Evolutionary conservation across 2,888 invertebrate genomes (phyloP).

Genomic region (Cabera pusaria): DNA sequence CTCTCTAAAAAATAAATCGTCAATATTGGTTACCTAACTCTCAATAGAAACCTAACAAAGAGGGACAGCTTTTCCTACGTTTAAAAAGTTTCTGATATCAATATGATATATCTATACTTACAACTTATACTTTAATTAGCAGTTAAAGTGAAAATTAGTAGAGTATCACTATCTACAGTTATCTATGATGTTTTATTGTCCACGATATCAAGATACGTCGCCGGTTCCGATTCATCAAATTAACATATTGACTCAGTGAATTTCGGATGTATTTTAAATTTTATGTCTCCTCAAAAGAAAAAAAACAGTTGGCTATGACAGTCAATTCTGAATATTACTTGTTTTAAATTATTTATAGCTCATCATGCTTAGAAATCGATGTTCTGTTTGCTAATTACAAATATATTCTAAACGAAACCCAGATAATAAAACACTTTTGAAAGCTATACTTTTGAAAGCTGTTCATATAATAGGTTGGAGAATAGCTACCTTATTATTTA

Average conservation of each 20-base stretch:
- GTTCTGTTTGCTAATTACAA: conserved; percentile 6
- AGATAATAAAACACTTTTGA: too few species aligned
- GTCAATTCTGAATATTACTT: conserved; percentile 20
- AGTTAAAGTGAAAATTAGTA: too few species aligned
- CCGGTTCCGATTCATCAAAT: conserved; percentile 41
- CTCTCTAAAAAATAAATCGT: too few species aligned
- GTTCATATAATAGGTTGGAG: too few species aligned
- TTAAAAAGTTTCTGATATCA: too few species aligned
- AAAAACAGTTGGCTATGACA: conserved; percentile 11
- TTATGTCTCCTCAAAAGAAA: conserved; percentile 20
- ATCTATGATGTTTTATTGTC: conserved; percentile 46
- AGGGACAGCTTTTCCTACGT: too few species aligned
- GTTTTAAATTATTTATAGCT: conserved; percentile 20
- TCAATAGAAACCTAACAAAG: too few species aligned
- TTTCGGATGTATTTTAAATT: conserved; percentile 20
- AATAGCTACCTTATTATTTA: too few species aligned
- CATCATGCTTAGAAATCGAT: conserved; percentile 6
- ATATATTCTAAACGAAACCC: conserved; percentile 6
- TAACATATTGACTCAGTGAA: conserved; percentile 40
- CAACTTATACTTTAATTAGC: too few species aligned
- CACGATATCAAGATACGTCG: conserved; percentile 37
- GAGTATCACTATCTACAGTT: conserved; percentile 38
- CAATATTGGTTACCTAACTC: too few species aligned
- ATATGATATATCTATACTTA: too few species aligned
- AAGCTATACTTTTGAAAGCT: neutral